phyloP scores from a whole-genome alignment of 2,113 vertebrate species.

The Misgurnus anguillicaudatus region DNA sequence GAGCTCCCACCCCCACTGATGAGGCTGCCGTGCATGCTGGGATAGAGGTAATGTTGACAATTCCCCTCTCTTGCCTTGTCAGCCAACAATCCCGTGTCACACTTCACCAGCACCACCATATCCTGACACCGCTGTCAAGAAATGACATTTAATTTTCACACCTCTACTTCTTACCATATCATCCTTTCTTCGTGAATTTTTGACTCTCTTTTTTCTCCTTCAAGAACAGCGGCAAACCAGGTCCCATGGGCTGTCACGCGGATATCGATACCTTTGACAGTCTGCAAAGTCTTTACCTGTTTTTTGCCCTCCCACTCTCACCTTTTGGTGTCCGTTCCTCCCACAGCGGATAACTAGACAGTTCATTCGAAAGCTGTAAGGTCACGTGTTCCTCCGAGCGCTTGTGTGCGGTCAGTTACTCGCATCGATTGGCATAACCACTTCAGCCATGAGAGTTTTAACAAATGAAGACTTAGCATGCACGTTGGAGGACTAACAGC shows the following conservation, averaged over 20 bases:
- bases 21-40: constrained; percentile 65
- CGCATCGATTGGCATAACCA: constrained; percentile 36
- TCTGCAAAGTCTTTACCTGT: constrained; percentile 58
- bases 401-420: constrained; percentile 21
- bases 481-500: constrained; percentile 6
- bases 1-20: constrained; percentile 45
- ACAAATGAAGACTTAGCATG: constrained; percentile 39
- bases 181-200: constrained; percentile 61
- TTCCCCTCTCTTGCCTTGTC: constrained; percentile 74
- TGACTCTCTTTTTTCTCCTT: constrained; percentile 62
- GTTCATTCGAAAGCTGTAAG: constrained; percentile 49
- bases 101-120: constrained; percentile 75
- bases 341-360: constrained; percentile 56
- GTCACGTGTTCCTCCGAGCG: constrained; percentile 43
- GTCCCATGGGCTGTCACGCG: constrained; percentile 61
- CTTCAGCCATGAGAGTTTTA: constrained; percentile 8
- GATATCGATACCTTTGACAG: constrained; percentile 68
- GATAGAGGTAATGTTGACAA: constrained; percentile 73
- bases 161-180: constrained; percentile 65
- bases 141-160: constrained; percentile 78
- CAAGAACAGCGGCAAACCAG: constrained; percentile 51
- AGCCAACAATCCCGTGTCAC: constrained; percentile 74
- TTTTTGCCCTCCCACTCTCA: constrained; percentile 53
- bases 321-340: constrained; percentile 53
- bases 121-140: constrained; percentile 73